A percentile compares a stretch with the other conserved stretches of the same genome.
Conservation (phyloP, 2,113 vertebrate species). For the Tyto alba region DNA sequence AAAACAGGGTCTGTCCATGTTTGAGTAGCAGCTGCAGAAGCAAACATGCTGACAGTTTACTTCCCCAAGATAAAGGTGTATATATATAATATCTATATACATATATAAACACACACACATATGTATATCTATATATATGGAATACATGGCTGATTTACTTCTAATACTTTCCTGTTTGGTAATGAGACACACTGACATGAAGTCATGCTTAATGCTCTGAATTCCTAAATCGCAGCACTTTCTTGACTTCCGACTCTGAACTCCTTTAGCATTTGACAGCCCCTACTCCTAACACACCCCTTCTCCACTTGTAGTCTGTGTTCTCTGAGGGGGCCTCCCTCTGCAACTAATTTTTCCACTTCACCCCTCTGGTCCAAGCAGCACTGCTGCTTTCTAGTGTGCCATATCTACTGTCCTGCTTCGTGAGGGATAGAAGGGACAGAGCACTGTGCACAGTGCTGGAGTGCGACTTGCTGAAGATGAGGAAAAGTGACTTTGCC, state of each 20-base stretch:
- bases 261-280: not conserved
- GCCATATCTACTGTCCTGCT: not conserved
- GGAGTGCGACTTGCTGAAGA: not conserved
- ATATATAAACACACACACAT: not conserved
- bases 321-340: not conserved
- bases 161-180: not conserved
- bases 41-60: not conserved
- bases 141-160: not conserved
- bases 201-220: not conserved
- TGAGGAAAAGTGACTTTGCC: not conserved
- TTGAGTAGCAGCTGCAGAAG: not conserved
- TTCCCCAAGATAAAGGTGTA: not conserved
- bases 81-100: not conserved
- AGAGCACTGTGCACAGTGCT: not conserved
- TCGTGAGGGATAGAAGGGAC: not conserved
- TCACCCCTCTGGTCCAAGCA: not conserved
- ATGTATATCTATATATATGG: not conserved
- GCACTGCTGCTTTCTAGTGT: not conserved
- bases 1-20: not conserved
- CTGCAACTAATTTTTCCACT: not conserved
- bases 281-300: not conserved
- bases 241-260: not conserved
- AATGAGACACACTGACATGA: not conserved
- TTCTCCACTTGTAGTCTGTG: not conserved
- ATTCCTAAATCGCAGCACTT: not conserved